These are phyloP conservation scores for Dermolepida albohirtum DNA, from an alignment of 2,888 invertebrate species.

Conservation along the genomic window DNA sequence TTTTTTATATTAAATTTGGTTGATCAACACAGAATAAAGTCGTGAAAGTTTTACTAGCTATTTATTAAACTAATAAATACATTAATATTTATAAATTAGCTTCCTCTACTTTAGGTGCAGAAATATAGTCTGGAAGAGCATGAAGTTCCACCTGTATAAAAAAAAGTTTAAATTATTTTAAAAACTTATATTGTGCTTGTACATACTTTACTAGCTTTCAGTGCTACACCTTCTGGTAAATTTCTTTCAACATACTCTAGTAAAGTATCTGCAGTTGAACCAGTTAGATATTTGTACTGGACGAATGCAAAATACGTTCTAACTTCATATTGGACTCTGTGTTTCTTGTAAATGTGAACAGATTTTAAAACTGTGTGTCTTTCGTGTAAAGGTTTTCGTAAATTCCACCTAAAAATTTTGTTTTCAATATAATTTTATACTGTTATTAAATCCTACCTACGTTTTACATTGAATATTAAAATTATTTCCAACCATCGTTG, in stretches of 20 bases:
- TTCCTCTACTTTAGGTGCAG: too few relatives aligned
- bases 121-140: too few relatives aligned
- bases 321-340: slow-evolving; percentile 94
- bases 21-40: too few relatives aligned
- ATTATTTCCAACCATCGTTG: slow-evolving; percentile 82
- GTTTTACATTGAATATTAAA: slow-evolving; percentile 82
- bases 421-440: not conserved
- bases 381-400: slow-evolving; percentile 79
- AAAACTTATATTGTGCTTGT: not conserved
- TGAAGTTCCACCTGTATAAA: too few relatives aligned
- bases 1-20: too few relatives aligned
- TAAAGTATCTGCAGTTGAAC: slow-evolving; percentile 95
- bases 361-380: slow-evolving; percentile 87
- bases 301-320: slow-evolving; percentile 91
- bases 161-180: too few relatives aligned
- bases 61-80: too few relatives aligned
- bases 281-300: slow-evolving; percentile 87
- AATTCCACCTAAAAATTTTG: slow-evolving; percentile 72
- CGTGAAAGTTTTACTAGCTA: too few relatives aligned
- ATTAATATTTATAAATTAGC: too few relatives aligned
- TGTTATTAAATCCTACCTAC: slow-evolving; percentile 65
- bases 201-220: slow-evolving; percentile 85
- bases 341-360: slow-evolving; percentile 92
- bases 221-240: slow-evolving; percentile 95
- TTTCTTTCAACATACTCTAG: slow-evolving; percentile 97